Conservation (phyloP, 2,797 vertebrate genomes). For the Girardinus metallicus region DNA sequence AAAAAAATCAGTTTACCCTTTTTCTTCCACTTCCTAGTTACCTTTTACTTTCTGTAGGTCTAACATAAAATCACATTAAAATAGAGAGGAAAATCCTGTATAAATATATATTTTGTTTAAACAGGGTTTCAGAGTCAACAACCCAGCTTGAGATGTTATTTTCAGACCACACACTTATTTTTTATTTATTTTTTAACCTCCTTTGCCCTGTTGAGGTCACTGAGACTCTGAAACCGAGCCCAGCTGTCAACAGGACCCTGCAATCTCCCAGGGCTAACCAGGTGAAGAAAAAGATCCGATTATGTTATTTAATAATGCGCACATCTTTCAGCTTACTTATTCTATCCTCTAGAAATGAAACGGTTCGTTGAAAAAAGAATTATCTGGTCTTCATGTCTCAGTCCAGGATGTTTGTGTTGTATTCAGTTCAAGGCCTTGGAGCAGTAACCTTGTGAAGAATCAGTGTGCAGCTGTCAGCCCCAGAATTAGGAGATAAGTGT, state of each 20-base stretch:
- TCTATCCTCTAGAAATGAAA: neutral
- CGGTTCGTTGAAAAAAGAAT: neutral
- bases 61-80: neutral
- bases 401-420: neutral
- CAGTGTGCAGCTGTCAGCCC: neutral
- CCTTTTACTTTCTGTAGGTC: neutral
- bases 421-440: neutral
- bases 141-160: neutral
- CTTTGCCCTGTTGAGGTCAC: neutral
- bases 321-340: neutral
- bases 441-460: neutral
- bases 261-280: neutral
- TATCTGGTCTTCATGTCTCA: neutral
- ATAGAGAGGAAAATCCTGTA: neutral
- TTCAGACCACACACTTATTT: neutral
- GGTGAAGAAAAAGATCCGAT: neutral
- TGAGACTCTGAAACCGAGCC: neutral
- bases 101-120: neutral
- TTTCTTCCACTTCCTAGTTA: neutral
- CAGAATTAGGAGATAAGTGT: neutral
- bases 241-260: constrained; percentile 1
- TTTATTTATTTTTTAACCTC: neutral
- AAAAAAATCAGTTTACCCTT: neutral
- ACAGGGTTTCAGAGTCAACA: neutral
- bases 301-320: neutral